Percentiles rank a stretch among this genome's conserved stretches.
Evolutionary conservation across 2,888 invertebrate genomes (phyloP).

Genomic region (Bugulina stolonifera): DNA sequence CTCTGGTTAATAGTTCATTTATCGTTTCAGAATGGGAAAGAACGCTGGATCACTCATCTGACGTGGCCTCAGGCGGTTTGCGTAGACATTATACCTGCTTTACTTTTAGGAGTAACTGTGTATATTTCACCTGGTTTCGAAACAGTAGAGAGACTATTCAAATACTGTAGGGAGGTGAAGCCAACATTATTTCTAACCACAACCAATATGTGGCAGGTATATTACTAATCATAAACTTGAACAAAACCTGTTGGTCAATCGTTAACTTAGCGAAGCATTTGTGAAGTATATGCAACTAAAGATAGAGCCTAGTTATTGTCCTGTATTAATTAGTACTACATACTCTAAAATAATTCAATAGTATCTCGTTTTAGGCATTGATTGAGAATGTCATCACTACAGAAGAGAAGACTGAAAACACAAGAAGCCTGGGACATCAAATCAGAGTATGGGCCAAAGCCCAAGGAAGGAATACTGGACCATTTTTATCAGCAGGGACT

Average conservation of each 20-base stretch:
- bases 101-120: slow-evolving; percentile 5
- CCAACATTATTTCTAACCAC: slow-evolving; percentile 18
- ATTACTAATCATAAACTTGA: no score
- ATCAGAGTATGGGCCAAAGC: not conserved
- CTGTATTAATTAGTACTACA: not conserved
- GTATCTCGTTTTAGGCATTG: not conserved
- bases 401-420: not conserved
- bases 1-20: no score
- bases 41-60: not conserved
- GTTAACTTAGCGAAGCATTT: no score
- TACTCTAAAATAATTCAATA: not conserved
- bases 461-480: not conserved
- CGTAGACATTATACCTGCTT: not conserved
- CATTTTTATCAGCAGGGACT: not conserved
- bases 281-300: no score
- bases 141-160: not conserved
- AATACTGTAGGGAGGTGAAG: not conserved
- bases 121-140: not conserved
- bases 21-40: not conserved
- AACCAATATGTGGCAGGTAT: slow-evolving; percentile 4
- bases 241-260: no score
- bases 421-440: not conserved
- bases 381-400: not conserved
- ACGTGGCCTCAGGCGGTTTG: not conserved
- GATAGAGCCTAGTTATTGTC: no score